Base-by-base conservation (phyloP, 30 jellyfish, hydroid and myxozoan genomes). In the Hydractinia symbiolongicarpus region DNA sequence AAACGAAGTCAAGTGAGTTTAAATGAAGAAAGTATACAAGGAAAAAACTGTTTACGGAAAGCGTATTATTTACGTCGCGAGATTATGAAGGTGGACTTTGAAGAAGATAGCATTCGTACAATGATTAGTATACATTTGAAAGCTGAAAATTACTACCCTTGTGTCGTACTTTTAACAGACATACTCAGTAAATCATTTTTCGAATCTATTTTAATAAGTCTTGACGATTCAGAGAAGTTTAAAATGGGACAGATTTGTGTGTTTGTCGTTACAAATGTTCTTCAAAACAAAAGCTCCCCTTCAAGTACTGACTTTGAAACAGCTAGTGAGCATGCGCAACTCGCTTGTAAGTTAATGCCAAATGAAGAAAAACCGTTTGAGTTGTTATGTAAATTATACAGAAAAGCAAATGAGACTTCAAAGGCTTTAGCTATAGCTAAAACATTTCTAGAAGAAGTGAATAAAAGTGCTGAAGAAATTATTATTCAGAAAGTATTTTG, bases 371-470 rank as follows among this genome's bases (percentile, higher is more conserved):
- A 71, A 20, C 80, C 80, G 9, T 30, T n/a, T 20, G 56, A 20
- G 51, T 53, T 50, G 13, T 71, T 71, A 50, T 71, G 67, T 60
- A 13, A 53, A 20, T 1, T 71, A 9, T 53, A 71, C 80, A 71
- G 80, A 5, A 20, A 71, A 9, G 61, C 56, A 20, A 71, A 71
- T 11, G 80, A 71, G 80, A 71, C 80, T 8, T 55, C 30, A 71
- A 71, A 71, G 51, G 80, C 80, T 55, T 71, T 71, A 20, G 80
- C 80, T 50, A 53, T 50, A 30, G 56, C 17, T 20, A 71, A 71
- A 49, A 50, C 60, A 20, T 71, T 20, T 60, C 50, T 71, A n/a
- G 80, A 71, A 30, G 80, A 71, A 15, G 80, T 71, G 13, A 50
- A 71, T 8, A 58, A 9, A 49, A 71, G 16, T 4, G 30, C 60